Conservation (phyloP, 2,888 invertebrate species). For the Acleris cristana region DNA sequence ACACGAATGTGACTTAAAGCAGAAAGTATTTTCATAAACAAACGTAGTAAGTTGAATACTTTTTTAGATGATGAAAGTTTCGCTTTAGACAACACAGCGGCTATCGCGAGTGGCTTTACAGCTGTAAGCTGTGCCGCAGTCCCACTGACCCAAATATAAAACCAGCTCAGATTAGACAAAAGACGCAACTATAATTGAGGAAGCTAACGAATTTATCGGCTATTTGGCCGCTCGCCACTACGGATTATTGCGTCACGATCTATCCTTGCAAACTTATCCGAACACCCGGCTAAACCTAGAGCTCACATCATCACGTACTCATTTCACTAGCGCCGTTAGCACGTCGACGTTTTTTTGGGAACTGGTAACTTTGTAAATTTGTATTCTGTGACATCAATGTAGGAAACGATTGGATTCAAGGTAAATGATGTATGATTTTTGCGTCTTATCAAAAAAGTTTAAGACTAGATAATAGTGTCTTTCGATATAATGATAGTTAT, state of each 20-base stretch:
- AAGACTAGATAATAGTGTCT: not conserved
- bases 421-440: conserved; percentile 32
- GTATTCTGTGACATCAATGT: conserved; percentile 40
- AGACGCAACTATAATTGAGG: conserved; percentile 47
- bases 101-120: not conserved
- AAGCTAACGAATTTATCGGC: conserved; percentile 49
- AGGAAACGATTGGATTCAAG: conserved; percentile 46
- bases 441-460: not conserved
- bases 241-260: conserved; percentile 32
- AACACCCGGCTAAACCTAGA: conserved; percentile 3
- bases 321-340: not conserved
- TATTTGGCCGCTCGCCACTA: conserved; percentile 42
- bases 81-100: not conserved
- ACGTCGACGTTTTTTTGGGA: not conserved
- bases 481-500: too few relatives aligned
- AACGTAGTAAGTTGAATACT: too few relatives aligned
- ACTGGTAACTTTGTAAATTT: conserved; percentile 12
- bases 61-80: too few relatives aligned
- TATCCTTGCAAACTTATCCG: conserved; percentile 16
- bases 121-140: conserved; percentile 27
- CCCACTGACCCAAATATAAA: conserved; percentile 55
- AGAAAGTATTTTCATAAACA: too few relatives aligned
- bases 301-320: not conserved
- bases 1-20: too few relatives aligned
- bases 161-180: conserved; percentile 41